Base-by-base conservation (phyloP, 2,113 vertebrate genomes). In the Centropus bengalensis region DNA sequence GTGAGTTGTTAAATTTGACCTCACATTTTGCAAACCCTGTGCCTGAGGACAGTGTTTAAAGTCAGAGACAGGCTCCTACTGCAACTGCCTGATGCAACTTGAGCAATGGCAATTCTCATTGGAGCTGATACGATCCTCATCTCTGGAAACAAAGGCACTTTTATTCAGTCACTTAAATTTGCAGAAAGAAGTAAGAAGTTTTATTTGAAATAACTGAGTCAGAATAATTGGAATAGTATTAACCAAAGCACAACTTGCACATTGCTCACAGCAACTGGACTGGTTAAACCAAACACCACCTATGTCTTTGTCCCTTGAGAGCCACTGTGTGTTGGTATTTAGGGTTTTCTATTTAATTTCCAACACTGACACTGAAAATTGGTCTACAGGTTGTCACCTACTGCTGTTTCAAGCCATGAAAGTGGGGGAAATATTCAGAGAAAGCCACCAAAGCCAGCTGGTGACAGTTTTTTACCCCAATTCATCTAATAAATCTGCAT, bases 321-420 rank as follows among this genome's bases (percentile, higher is more conserved):
- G 47, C 10, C 18, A 7, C 16, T 26, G 26, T 12, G 2, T 2
- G 23, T 14, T 1, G 67, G 5, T 40, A 45, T 1, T 16, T 7
- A 36, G 49, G 36, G 11, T 5, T 59, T 51, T 54, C n/a, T 6
- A 52, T 52, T 17, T 7, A 4, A 58, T 64, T 73, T 40, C 36
- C 44, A 56, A 2, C 13, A 9, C 3, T 9, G 26, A 38, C 3
- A 17, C 26, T 49, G 4, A 12, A 30, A 30, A 14, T 19, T 18
- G 27, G 26, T 26, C 45, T 58, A 7, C 9, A 8, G 44, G 45
- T 30, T 82, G 21, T 56, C 16, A 47, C 6, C 32, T 23, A 5
- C 52, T 51, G 36, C 64, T 49, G 47, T 47, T 54, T 32, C 56
- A 36, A 38, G 6, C n/a, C 33, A n/a, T 64, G 21, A 12, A 16